These are phyloP conservation scores for Drosophila flavopinicola DNA, from an alignment of 2,888 invertebrate genomes.

Conservation along the genomic window DNA sequence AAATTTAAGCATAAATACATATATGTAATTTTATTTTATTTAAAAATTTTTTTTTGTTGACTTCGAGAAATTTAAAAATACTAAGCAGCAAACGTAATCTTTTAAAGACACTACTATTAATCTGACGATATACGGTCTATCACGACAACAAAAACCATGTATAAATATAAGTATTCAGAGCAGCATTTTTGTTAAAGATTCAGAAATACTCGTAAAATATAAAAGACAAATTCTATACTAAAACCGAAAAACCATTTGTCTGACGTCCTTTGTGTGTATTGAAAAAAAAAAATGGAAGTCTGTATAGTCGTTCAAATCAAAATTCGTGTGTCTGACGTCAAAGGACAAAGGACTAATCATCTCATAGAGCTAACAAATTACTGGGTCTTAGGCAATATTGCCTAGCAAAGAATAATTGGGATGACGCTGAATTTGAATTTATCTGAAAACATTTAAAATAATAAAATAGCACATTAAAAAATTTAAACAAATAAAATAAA, in stretches of 20 bases:
- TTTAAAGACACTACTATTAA: not conserved
- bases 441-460: too few relatives aligned
- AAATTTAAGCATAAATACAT: not conserved
- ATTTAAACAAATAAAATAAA: not conserved
- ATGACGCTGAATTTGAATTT: too few relatives aligned
- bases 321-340: not conserved
- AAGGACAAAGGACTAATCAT: not conserved
- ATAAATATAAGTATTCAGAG: not conserved
- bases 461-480: too few relatives aligned
- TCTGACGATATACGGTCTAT: not conserved
- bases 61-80: not conserved
- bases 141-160: not conserved
- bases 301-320: not conserved
- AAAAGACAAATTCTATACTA: not conserved
- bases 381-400: not conserved
- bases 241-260: not conserved
- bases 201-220: not conserved
- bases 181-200: not conserved
- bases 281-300: not conserved
- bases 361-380: not conserved
- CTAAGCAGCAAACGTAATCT: not conserved
- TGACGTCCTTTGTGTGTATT: not conserved
- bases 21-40: too few relatives aligned
- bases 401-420: not conserved
- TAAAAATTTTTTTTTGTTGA: too few relatives aligned